Percentiles rank a stretch among this genome's conserved stretches.
Evolutionary conservation across 2,888 invertebrate species (phyloP).

Genomic region (Pterobdella sp.): DNA sequence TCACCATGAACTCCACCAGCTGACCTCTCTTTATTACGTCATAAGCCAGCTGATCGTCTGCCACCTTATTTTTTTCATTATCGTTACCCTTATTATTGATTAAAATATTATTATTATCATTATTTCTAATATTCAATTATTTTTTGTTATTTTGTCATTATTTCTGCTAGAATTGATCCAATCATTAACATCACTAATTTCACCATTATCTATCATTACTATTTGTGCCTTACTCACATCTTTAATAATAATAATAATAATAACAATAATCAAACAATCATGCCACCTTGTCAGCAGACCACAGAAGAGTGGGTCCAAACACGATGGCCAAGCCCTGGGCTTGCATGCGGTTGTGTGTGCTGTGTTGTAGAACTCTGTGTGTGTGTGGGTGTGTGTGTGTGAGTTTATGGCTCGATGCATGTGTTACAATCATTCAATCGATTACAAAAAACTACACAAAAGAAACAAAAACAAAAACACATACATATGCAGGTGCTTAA

Average conservation of each 20-base stretch:
- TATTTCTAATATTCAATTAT: too few species aligned
- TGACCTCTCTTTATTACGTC: conserved; percentile 71
- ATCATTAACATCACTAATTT: not conserved
- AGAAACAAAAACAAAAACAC: not conserved
- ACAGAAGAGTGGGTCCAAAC: conserved; percentile 77
- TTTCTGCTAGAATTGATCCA: not conserved
- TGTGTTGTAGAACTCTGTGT: conserved; percentile 64
- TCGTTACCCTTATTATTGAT: not conserved
- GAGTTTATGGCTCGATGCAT: not conserved
- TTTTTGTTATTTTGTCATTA: too few species aligned
- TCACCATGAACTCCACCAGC: conserved; percentile 64
- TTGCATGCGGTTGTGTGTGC: conserved; percentile 75
- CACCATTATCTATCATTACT: not conserved
- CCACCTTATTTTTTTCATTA: conserved; percentile 20
- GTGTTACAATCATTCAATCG: not conserved
- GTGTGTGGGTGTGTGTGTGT: not conserved
- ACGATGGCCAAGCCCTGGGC: conserved; percentile 76
- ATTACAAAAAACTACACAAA: not conserved
- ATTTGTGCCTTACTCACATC: not conserved
- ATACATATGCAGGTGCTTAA: conserved; percentile 66
- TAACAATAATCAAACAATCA: not conserved
- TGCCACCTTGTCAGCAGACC: conserved; percentile 57
- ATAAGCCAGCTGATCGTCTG: conserved; percentile 55
- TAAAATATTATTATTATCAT: not conserved
- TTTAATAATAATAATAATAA: not conserved